Conservation (phyloP, 2,797 vertebrate genomes). For the Prunella strophiata region DNA sequence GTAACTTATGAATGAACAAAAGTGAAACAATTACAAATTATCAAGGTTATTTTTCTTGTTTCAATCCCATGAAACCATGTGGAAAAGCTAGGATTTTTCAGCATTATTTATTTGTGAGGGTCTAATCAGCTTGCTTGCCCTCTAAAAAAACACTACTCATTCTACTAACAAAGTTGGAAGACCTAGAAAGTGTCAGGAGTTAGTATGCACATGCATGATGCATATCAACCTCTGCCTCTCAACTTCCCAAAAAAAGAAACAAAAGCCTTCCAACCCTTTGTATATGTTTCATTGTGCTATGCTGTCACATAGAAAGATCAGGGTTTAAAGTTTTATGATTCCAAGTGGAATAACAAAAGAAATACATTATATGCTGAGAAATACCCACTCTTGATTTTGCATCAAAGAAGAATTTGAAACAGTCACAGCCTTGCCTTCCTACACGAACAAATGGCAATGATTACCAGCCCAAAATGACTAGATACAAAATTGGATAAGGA, state of each 20-base stretch:
- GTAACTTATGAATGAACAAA: background rate
- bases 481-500: background rate
- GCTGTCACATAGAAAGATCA: background rate
- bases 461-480: constrained; percentile 1
- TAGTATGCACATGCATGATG: background rate
- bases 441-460: constrained; percentile 6
- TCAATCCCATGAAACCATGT: background rate
- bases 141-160: background rate
- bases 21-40: background rate
- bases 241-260: background rate
- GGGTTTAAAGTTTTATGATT: constrained; percentile 21
- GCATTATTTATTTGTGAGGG: background rate
- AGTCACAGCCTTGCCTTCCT: constrained; percentile 1
- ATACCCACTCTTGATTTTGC: constrained; percentile 3
- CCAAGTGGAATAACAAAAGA: background rate
- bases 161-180: background rate
- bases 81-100: background rate
- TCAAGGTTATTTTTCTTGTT: background rate
- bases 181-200: background rate
- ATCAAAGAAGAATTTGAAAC: background rate
- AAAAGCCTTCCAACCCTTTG: background rate
- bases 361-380: background rate
- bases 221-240: background rate
- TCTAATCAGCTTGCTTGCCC: background rate
- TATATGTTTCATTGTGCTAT: background rate